Percentiles rank a stretch among this genome's conserved stretches.
These are phyloP conservation scores for Hassar affinis DNA, from an alignment of 2,113 vertebrate genomes.

Conservation along the genomic window DNA sequence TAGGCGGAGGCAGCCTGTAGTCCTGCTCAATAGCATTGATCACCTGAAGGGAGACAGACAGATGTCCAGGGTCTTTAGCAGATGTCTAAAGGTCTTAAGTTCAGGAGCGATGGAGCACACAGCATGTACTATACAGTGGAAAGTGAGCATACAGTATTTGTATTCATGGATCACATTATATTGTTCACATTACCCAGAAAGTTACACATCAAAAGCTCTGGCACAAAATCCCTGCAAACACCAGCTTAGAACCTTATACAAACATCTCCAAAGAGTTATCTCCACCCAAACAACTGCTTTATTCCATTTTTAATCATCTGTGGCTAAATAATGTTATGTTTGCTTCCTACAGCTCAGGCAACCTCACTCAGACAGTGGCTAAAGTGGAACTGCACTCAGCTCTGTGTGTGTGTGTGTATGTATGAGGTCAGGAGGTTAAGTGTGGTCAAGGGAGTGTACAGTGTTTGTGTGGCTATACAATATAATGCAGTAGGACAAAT, in stretches of 20 bases:
- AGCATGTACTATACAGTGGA: too few species aligned
- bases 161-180: background rate
- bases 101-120: background rate
- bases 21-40: constrained; percentile 98
- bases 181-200: background rate
- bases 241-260: background rate
- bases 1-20: constrained; percentile 91
- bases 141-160: background rate
- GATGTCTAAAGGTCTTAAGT: constrained; percentile 52
- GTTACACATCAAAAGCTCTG: background rate
- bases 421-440: constrained; percentile 2
- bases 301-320: background rate
- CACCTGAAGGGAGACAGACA: constrained; percentile 77
- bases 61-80: constrained; percentile 9
- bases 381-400: constrained; percentile 5
- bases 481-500: constrained; percentile 25
- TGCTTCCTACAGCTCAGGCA: background rate
- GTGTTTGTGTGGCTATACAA: constrained; percentile 19
- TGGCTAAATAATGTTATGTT: constrained; percentile 1
- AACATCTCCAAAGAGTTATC: background rate
- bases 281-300: constrained; percentile 6
- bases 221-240: background rate
- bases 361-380: background rate
- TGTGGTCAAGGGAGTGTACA: constrained; percentile 23
- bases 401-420: background rate